Evolutionary conservation across 2,797 vertebrate species (phyloP).

Genomic region (Euthynnus affinis): DNA sequence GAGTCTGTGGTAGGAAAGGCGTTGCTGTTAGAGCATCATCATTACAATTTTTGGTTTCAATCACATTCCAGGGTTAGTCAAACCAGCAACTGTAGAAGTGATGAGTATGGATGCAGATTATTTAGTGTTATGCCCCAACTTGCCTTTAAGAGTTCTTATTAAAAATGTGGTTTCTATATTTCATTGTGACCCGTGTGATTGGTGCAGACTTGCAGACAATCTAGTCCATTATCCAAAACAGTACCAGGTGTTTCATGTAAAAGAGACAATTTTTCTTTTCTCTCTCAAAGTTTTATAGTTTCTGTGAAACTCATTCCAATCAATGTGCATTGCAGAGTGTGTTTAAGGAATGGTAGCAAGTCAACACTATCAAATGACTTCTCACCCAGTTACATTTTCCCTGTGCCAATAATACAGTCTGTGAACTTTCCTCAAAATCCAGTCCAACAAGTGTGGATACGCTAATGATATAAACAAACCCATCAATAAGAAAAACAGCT

Average conservation of each 20-base stretch:
- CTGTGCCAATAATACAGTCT: constrained; percentile 65
- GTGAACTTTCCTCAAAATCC: constrained; percentile 54
- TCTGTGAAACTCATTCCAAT: constrained; percentile 73
- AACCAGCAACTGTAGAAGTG: constrained; percentile 16
- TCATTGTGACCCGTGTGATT: constrained; percentile 32
- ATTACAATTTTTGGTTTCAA: constrained; percentile 45
- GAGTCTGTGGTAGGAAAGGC: constrained; percentile 56
- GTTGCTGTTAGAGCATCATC: constrained; percentile 53
- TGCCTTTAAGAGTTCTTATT: constrained; percentile 33
- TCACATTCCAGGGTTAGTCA: constrained; percentile 37
- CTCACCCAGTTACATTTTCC: constrained; percentile 66
- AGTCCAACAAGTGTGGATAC: constrained; percentile 61
- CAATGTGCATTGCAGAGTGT: constrained; percentile 55
- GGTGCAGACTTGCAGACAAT: constrained; percentile 48
- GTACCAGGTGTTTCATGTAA: constrained; percentile 61
- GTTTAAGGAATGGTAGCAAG: constrained; percentile 48
- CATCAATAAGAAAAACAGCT: constrained; percentile 75
- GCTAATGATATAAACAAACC: constrained; percentile 68
- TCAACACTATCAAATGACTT: constrained; percentile 70
- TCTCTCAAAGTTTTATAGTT: constrained; percentile 49
- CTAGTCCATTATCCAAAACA: constrained; percentile 53
- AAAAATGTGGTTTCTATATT: constrained; percentile 37
- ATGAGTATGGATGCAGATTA: constrained; percentile 8
- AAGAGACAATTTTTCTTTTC: constrained; percentile 44
- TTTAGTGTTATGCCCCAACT: constrained; percentile 19